Conservation (phyloP, 2,113 vertebrate genomes). For the Muntiacus reevesi region DNA sequence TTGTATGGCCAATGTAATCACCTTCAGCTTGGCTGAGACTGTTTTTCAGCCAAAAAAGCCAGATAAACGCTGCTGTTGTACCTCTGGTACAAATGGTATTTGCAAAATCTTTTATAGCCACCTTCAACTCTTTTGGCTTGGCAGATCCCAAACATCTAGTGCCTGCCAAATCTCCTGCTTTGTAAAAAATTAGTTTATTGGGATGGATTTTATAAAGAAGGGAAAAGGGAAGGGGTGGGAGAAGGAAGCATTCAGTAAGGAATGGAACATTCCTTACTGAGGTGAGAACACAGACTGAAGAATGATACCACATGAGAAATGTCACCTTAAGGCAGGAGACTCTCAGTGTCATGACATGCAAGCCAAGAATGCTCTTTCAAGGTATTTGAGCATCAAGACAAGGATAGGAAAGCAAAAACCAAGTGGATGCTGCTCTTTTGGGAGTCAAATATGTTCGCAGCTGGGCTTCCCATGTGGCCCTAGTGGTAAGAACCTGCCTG, state of each 20-base stretch:
- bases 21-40: neutral
- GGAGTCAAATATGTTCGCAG: neutral
- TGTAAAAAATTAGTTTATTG: conserved; percentile 13
- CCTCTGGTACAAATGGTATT: conserved; percentile 13
- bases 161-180: conserved; percentile 26
- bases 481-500: neutral
- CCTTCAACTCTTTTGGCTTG: conserved; percentile 27
- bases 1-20: neutral
- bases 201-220: neutral
- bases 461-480: neutral
- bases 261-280: neutral
- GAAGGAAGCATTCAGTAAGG: neutral
- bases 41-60: conserved; percentile 35
- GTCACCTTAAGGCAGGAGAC: neutral
- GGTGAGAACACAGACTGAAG: neutral
- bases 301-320: neutral
- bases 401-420: neutral
- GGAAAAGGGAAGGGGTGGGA: neutral
- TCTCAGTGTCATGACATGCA: neutral
- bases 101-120: conserved; percentile 18
- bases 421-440: neutral
- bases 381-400: neutral
- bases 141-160: neutral
- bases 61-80: neutral
- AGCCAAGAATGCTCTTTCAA: neutral